phyloP scores from a whole-genome alignment of 2,888 invertebrate species.

The Harpalus rufipes region DNA sequence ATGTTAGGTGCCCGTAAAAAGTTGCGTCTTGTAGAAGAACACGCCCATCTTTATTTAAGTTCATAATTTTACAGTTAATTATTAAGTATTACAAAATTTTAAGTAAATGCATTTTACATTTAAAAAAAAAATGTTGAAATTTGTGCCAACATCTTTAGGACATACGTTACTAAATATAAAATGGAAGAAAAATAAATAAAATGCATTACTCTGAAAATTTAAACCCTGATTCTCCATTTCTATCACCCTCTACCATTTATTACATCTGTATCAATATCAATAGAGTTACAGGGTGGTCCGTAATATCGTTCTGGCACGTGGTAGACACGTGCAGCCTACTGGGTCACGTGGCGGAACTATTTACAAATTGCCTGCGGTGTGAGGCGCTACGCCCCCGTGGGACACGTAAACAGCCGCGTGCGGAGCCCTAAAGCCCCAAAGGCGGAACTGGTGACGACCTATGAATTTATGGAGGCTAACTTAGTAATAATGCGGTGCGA shows the following conservation, averaged over 20 bases:
- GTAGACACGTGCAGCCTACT: conserved; percentile 16
- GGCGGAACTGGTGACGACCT: not conserved
- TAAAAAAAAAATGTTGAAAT: too few species aligned
- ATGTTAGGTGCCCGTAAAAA: too few species aligned
- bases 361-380: conserved; percentile 65
- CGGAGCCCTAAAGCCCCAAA: not conserved
- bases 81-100: too few species aligned
- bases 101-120: too few species aligned
- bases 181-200: too few species aligned
- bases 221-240: not conserved
- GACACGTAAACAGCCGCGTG: conserved; percentile 38
- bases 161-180: too few species aligned
- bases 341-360: conserved; percentile 52
- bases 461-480: conserved; percentile 4
- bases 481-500: not conserved
- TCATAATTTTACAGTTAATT: too few species aligned
- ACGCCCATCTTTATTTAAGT: too few species aligned
- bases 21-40: too few species aligned
- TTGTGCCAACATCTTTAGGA: too few species aligned
- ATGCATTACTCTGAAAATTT: too few species aligned
- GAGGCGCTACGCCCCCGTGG: conserved; percentile 47
- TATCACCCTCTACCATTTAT: not conserved
- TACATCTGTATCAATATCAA: conserved; percentile 2
- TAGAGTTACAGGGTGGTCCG: not conserved
- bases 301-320: not conserved